These are phyloP conservation scores for Apteryx owenii DNA, from an alignment of 2,113 vertebrate species.

Conservation along the genomic window DNA sequence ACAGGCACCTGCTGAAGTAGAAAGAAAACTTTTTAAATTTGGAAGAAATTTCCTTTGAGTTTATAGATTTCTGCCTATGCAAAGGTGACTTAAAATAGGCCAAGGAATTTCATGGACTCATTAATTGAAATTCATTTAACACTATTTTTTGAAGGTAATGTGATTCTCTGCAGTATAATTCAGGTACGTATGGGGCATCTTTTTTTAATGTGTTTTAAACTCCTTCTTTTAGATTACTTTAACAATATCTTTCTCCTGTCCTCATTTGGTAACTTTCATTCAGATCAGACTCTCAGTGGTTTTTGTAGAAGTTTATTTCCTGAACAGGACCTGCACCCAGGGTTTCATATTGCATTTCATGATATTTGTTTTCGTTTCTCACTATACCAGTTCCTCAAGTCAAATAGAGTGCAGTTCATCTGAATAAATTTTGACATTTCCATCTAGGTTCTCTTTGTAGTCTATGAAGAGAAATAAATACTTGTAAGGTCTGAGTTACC, in stretches of 20 bases:
- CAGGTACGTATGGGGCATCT: fast-evolving
- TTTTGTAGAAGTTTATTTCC: not conserved
- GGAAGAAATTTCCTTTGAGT: not conserved
- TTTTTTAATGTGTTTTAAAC: not conserved
- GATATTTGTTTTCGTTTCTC: not conserved
- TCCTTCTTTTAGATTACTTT: not conserved
- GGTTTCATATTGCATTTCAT: not conserved
- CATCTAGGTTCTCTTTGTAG: not conserved
- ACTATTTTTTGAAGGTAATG: not conserved
- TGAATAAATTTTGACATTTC: constrained; percentile 4
- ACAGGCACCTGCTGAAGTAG: not conserved
- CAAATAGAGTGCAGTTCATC: not conserved
- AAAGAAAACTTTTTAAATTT: not conserved
- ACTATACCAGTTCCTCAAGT: not conserved
- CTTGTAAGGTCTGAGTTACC: not conserved
- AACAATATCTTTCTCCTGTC: not conserved
- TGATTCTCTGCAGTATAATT: not conserved
- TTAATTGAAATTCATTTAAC: not conserved
- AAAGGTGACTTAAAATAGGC: not conserved
- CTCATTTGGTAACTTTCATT: not conserved
- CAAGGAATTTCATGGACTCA: not conserved
- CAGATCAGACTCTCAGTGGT: not conserved
- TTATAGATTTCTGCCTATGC: not conserved
- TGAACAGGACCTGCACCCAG: not conserved
- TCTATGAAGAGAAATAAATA: not conserved